Evolutionary conservation across 35 echinoderm and acorn worm genomes (phyloP).

Genomic region (Apostichopus japonicus): DNA sequence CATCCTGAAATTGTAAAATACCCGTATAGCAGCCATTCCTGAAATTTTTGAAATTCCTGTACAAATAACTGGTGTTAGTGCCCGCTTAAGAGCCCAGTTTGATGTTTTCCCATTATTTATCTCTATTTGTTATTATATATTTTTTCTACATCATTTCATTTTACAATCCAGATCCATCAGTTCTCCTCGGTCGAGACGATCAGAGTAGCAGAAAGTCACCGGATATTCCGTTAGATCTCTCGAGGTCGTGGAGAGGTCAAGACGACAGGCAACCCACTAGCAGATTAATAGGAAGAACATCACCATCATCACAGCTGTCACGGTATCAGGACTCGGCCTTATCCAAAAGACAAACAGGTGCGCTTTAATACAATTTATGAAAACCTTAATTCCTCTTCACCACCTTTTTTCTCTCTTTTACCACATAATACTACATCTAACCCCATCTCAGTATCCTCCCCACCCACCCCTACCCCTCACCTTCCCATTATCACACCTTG

Average conservation of each 20-base stretch:
- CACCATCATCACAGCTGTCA: not conserved
- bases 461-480: not conserved
- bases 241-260: not conserved
- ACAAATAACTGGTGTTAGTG: too few relatives aligned
- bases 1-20: too few relatives aligned
- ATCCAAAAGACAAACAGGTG: not conserved
- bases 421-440: too few relatives aligned
- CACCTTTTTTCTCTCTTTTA: not conserved
- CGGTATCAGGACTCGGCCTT: not conserved
- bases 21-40: too few relatives aligned
- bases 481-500: too few relatives aligned
- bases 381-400: not conserved
- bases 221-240: slow-evolving; percentile 39
- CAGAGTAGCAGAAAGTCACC: not conserved
- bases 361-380: not conserved
- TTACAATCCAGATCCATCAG: not conserved
- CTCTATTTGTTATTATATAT: too few relatives aligned
- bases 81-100: too few relatives aligned
- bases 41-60: too few relatives aligned
- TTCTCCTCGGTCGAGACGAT: not conserved
- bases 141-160: not conserved
- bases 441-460: not conserved
- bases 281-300: not conserved
- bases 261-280: not conserved
- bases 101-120: too few relatives aligned